Percentiles rank a stretch among this genome's conserved stretches.
These are phyloP conservation scores for Philypnodon macrostomus DNA, from an alignment of 2,797 vertebrate species.

Conservation along the genomic window DNA sequence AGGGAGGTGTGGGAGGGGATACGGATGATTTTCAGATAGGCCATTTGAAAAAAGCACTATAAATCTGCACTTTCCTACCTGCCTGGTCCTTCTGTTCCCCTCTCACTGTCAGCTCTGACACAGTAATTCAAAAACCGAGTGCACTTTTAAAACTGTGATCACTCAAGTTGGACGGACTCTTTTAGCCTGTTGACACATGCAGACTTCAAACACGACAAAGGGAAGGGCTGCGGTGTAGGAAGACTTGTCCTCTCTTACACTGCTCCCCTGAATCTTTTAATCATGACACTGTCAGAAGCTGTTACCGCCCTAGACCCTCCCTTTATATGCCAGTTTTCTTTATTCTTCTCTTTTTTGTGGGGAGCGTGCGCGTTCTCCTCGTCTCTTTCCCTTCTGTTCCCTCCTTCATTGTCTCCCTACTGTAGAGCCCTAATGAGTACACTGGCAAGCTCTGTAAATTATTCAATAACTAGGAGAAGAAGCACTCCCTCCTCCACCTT, in stretches of 20 bases:
- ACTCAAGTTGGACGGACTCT: constrained; percentile 58
- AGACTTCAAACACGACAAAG: constrained; percentile 72
- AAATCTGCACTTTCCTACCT: too few species aligned
- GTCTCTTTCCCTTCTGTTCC: constrained; percentile 22
- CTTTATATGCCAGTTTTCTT: constrained; percentile 43
- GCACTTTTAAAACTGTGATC: constrained; percentile 52
- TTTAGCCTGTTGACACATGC: constrained; percentile 53
- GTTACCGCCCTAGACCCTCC: constrained; percentile 31
- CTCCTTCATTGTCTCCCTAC: constrained; percentile 46
- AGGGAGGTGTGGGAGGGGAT: too few species aligned
- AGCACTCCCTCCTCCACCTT: constrained; percentile 47
- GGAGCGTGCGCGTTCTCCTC: constrained; percentile 15
- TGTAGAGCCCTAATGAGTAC: constrained; percentile 72
- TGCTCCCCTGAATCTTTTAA: constrained; percentile 68
- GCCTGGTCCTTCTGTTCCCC: neutral
- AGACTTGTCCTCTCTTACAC: constrained; percentile 30
- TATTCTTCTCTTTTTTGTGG: constrained; percentile 34
- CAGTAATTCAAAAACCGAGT: constrained; percentile 62
- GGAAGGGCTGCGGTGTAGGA: constrained; percentile 44
- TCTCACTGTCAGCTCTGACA: constrained; percentile 27
- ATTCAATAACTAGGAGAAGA: constrained; percentile 77
- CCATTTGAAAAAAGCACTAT: too few species aligned
- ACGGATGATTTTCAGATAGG: too few species aligned
- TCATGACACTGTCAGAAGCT: constrained; percentile 63
- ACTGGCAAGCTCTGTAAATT: constrained; percentile 72